Evolutionary conservation across 2,113 vertebrate species (phyloP), one percentile per base, ranked within the genome.

Genomic region (Hystrix brachyura): DNA sequence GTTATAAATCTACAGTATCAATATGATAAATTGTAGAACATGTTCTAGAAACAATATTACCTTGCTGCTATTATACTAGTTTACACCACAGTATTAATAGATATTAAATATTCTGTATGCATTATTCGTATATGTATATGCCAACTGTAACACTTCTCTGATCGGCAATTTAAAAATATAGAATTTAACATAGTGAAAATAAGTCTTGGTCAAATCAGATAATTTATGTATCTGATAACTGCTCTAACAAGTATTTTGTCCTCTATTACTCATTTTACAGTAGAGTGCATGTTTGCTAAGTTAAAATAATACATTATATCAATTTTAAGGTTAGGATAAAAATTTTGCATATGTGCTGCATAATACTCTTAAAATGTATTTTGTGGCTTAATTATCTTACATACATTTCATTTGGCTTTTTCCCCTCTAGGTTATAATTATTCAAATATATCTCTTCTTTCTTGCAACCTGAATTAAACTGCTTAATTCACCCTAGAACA

Each of bases 271-370:
- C 94, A 94, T 93, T 95, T 97, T 89, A 60, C 71, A 96, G 55
- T 93, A 79, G 14, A 92, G 46, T 96, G 98, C 97, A 97, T 98
- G 98, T 60, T 96, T 94, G n/a, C 84, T 85, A 96, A 95, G 59
- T 79, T 94, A 85, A 64, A 65, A 76, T 90, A 87, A 85, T 55
- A 82, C 94, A 78, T 64, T 86, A 53, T 94, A 92, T 64, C 80
- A 80, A 60, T 94, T 95, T 96, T 94, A 96, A 97, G 43, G 32
- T 85, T 97, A 96, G 48, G 76, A 84, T 94, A 94, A 69, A 87
- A 95, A 85, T 62, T 90, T 91, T 97, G 25, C 90, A 46, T 92
- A 96, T 94, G 87, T 97, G 46, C 87, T 93, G 12, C 93, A 90
- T 85, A 60, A 93, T 81, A 88, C 53, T 71, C 59, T 88, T 51